Evolutionary conservation across 2,888 invertebrate species (phyloP), one percentile per base, ranked within the genome.

Genomic region (Euplagia quadripunctaria): DNA sequence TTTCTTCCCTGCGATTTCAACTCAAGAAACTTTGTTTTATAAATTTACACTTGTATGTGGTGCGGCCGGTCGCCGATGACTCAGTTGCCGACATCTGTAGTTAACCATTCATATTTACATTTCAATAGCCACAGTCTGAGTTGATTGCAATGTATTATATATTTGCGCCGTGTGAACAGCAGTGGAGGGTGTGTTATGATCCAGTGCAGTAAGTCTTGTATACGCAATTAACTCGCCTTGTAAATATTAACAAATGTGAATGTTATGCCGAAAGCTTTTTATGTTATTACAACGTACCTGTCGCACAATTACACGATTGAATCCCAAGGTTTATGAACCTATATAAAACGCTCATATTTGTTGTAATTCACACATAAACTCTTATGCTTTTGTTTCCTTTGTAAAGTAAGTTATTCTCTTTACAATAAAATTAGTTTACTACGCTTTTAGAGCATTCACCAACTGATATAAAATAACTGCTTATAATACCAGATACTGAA

Each of bases 31-130:
- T 68, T 77, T 71, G 76, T 78, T 75, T 64, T 73, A 79, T 73
- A 74, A 80, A 80, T 68, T 76, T 64, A 76, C 79, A 81, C 75
- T 80, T 72, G 70, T 73, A 63, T 63, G 66, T 71, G 43, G 65
- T 63, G 68, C 66, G 75, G 65, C 64, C 74, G 75, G 77, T 65
- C 70, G 69, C 43, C 71, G 82, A 81, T 84, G 84, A 86, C 76
- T 84, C 84, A 84, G 82, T 71, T 77, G 74, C 74, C 78, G 76
- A 76, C 86, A 77, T 80, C 75, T 79, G 75, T 73, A 74, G 68
- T 80, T 75, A 78, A 65, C 77, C 66, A 84, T 86, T 84, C 75
- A 76, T 85, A 85, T 84, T 84, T 84, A 82, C 85, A 84, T 82
- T 82, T 84, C 71, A 84, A 84, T 82, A 76, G 81, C 75, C 68